Percentiles rank a stretch among this genome's conserved stretches.
Evolutionary conservation across 2,797 vertebrate genomes (phyloP).

Genomic region (Pangasius mekongensis): DNA sequence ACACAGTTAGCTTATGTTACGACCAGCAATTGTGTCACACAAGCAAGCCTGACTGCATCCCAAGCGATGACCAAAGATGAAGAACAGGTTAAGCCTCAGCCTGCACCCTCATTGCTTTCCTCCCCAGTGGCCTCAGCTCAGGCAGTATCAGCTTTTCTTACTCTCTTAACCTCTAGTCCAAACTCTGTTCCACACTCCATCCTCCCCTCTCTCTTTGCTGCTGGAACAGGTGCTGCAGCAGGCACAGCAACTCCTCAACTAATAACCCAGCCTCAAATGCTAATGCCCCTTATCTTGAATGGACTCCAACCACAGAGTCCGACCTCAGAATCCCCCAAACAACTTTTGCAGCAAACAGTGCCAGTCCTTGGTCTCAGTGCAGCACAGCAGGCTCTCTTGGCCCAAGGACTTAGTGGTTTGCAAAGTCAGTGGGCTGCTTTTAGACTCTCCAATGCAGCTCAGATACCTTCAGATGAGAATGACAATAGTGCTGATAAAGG

Average conservation of each 20-base stretch:
- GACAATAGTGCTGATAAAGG: constrained; percentile 33
- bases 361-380: constrained; percentile 78
- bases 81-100: constrained; percentile 72
- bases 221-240: constrained; percentile 64
- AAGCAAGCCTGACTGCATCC: constrained; percentile 68
- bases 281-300: constrained; percentile 81
- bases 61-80: constrained; percentile 71
- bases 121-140: constrained; percentile 80
- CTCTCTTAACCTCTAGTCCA: constrained; percentile 79
- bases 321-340: constrained; percentile 73
- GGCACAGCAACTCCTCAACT: constrained; percentile 73
- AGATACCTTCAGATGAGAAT: constrained; percentile 62
- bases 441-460: constrained; percentile 63
- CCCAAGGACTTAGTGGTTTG: constrained; percentile 79
- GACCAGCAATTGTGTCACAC: constrained; percentile 66
- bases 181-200: constrained; percentile 75
- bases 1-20: constrained; percentile 67
- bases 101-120: constrained; percentile 75
- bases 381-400: constrained; percentile 80
- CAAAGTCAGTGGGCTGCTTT: constrained; percentile 77
- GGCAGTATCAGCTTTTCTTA: constrained; percentile 81
- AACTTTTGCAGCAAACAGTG: constrained; percentile 78
- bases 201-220: constrained; percentile 74
- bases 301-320: constrained; percentile 75
- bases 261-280: constrained; percentile 79